phyloP scores from a whole-genome alignment of 2,113 vertebrate genomes.

The Dipodomys stephensi region DNA sequence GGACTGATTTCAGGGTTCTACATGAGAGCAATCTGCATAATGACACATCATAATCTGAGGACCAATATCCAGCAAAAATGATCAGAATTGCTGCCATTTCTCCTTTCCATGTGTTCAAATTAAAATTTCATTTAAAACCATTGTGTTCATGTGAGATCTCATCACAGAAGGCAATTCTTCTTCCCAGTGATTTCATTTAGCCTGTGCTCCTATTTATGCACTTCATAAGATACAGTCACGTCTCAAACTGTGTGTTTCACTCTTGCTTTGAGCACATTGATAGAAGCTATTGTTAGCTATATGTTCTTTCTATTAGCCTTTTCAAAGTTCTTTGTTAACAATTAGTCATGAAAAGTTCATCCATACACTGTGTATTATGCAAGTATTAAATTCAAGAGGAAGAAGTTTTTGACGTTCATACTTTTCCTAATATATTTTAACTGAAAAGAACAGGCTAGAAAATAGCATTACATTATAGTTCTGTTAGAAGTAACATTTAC shows the following conservation, averaged over 20 bases:
- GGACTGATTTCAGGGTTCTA: neutral
- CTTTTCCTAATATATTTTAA: conserved; percentile 58
- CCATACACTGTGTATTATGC: conserved; percentile 11
- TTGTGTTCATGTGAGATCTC: conserved; percentile 40
- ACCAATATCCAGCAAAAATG: neutral
- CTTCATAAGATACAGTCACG: conserved; percentile 58
- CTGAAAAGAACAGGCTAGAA: conserved; percentile 39
- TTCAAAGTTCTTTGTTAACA: conserved; percentile 59
- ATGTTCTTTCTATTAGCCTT: conserved; percentile 32
- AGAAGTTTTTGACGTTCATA: conserved; percentile 33
- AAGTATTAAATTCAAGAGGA: conserved; percentile 43
- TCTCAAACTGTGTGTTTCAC: conserved; percentile 44
- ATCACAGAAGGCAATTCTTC: conserved; percentile 46
- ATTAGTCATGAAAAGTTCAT: conserved; percentile 48
- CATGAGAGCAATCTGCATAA: neutral
- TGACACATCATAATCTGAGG: neutral
- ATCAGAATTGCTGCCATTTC: conserved; percentile 13
- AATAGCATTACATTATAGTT: conserved; percentile 41
- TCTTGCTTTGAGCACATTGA: conserved; percentile 55
- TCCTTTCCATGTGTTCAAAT: conserved; percentile 48
- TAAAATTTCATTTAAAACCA: conserved; percentile 54
- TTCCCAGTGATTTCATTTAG: conserved; percentile 54
- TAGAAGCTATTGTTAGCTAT: conserved; percentile 61
- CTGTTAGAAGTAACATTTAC: conserved; percentile 8
- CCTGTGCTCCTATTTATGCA: conserved; percentile 12